A percentile compares a stretch with the other conserved stretches of the same genome.
These are phyloP conservation scores for Cylas formicarius DNA, from an alignment of 1,140 invertebrate species.

Conservation along the genomic window DNA sequence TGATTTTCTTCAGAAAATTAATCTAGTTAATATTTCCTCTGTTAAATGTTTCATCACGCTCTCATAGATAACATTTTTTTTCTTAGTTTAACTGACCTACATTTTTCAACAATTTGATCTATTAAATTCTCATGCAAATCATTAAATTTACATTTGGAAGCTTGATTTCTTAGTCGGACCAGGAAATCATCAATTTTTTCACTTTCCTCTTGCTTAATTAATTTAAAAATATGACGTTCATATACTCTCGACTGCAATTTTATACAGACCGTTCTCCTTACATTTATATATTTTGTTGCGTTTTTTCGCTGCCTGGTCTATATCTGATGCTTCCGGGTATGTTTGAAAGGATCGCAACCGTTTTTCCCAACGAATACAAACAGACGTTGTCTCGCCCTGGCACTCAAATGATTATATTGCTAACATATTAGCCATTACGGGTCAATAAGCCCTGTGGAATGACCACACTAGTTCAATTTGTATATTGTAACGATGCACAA, in stretches of 20 bases:
- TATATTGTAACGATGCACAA: no score
- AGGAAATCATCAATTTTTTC: constrained; percentile 30
- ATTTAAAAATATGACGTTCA: constrained; percentile 29
- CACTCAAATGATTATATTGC: constrained; percentile 30
- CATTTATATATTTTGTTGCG: constrained; percentile 5
- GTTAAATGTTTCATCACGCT: no score
- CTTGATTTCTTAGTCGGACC: constrained; percentile 24
- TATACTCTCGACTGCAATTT: constrained; percentile 27
- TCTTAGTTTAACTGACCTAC: constrained; percentile 3
- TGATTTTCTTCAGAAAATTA: no score
- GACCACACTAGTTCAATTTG: no score
- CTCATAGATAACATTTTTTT: constrained; percentile 10
- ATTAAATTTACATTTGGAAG: constrained; percentile 26
- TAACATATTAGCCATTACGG: no score
- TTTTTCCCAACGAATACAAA: constrained; percentile 32
- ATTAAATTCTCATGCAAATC: constrained; percentile 7
- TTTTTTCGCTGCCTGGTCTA: constrained; percentile 26
- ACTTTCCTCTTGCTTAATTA: constrained; percentile 24
- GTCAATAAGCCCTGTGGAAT: no score
- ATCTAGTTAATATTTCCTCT: no score
- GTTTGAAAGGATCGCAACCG: constrained; percentile 33
- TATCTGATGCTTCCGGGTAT: constrained; percentile 28
- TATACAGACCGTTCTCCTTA: constrained; percentile 17
- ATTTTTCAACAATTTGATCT: constrained; percentile 17
- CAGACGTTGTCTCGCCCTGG: constrained; percentile 28